phyloP scores from a whole-genome alignment of 2,797 vertebrate species.

The Pygocentrus nattereri region DNA sequence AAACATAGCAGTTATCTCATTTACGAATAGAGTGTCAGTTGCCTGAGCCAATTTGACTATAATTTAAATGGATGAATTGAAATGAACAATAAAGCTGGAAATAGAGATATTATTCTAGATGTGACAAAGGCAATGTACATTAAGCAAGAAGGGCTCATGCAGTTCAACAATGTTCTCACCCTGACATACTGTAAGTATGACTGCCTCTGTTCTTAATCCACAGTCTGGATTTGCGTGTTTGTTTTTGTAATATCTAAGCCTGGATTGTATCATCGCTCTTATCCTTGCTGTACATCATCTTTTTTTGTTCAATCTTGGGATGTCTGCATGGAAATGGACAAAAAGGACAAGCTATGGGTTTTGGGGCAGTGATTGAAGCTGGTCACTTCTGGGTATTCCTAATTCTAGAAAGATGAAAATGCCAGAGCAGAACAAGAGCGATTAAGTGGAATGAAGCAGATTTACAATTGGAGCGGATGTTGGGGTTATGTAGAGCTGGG shows the following conservation, averaged over 20 bases:
- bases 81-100: no score
- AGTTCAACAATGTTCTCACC: not conserved
- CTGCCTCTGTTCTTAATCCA: not conserved
- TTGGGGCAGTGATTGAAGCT: not conserved
- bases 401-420: not conserved
- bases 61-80: no score
- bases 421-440: not conserved
- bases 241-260: not conserved
- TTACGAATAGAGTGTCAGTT: no score
- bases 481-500: constrained; percentile 8
- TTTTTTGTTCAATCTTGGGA: not conserved
- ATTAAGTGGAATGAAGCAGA: constrained; percentile 12
- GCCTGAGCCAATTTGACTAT: no score
- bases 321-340: not conserved
- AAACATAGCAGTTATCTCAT: no score
- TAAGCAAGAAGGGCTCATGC: not conserved
- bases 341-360: not conserved
- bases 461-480: constrained; percentile 8
- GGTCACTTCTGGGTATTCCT: not conserved
- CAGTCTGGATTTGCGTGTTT: not conserved
- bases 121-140: not conserved
- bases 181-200: not conserved
- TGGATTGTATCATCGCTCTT: not conserved
- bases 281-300: not conserved
- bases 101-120: no score